These are phyloP conservation scores for Lithobates sylvaticus DNA, from an alignment of 2,797 vertebrate genomes.

Conservation along the genomic window DNA sequence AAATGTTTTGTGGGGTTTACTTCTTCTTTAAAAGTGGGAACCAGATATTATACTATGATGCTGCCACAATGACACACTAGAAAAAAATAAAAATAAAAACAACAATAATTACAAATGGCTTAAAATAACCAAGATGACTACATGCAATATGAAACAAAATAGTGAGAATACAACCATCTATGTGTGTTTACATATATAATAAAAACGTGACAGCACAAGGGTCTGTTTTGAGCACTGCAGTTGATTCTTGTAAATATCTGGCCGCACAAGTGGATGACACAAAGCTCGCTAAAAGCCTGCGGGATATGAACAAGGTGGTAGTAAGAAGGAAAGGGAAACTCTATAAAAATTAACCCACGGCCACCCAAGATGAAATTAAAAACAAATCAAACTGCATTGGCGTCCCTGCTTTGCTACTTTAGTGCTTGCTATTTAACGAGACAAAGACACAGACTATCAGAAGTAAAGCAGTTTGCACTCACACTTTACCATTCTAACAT, in stretches of 20 bases:
- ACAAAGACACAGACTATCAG: slow-evolving; percentile 19
- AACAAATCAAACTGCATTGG: slow-evolving; percentile 17
- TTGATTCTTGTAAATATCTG: slow-evolving; percentile 24
- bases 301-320: slow-evolving; percentile 49
- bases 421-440: neutral
- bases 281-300: slow-evolving; percentile 18
- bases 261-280: slow-evolving; percentile 55
- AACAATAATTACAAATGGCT: neutral
- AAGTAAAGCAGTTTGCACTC: neutral
- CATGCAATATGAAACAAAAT: neutral
- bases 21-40: neutral
- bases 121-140: neutral
- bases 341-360: slow-evolving; percentile 28
- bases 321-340: slow-evolving; percentile 22
- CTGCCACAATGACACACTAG: neutral
- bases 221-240: slow-evolving; percentile 12
- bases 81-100: neutral
- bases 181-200: slow-evolving; percentile 17
- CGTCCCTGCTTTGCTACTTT: neutral
- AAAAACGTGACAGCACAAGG: slow-evolving; percentile 18
- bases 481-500: neutral
- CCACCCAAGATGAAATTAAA: slow-evolving; percentile 59
- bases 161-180: neutral
- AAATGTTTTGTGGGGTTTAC: no score
- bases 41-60: neutral